Percentiles rank a stretch among this genome's conserved stretches.
Evolutionary conservation across 2,888 invertebrate species (phyloP).

Genomic region (Anorthoa munda): DNA sequence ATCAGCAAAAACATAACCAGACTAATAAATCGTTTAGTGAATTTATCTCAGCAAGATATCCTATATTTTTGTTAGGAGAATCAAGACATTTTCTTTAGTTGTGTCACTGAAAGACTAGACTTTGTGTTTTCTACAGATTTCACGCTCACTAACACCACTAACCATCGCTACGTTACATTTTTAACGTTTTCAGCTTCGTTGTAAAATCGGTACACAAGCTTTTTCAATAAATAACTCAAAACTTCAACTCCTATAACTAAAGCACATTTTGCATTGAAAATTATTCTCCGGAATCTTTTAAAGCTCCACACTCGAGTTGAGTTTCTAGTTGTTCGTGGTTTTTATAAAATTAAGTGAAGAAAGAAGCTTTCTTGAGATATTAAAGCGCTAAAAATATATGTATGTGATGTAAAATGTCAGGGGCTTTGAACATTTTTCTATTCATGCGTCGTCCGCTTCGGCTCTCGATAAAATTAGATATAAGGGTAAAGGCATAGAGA

Average conservation of each 20-base stretch:
- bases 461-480: conserved; percentile 16
- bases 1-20: background rate
- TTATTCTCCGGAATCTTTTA: conserved; percentile 38
- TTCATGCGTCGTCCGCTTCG: conserved; percentile 2
- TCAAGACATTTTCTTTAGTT: conserved; percentile 16
- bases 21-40: background rate
- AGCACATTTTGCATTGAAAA: conserved; percentile 38
- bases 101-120: conserved; percentile 24
- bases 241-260: conserved; percentile 15
- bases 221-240: conserved; percentile 24
- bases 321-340: conserved; percentile 47
- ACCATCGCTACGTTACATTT: conserved; percentile 45
- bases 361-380: conserved; percentile 29
- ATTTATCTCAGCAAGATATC: background rate
- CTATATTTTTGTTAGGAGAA: background rate
- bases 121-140: conserved; percentile 51
- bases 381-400: conserved; percentile 24
- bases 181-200: conserved; percentile 44
- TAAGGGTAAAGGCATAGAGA: background rate
- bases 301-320: conserved; percentile 39
- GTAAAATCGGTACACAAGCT: conserved; percentile 29
- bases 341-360: conserved; percentile 41
- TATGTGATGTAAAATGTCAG: conserved; percentile 26
- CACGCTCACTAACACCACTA: conserved; percentile 40
- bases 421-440: conserved; percentile 12